Conservation (phyloP, 2,888 invertebrate genomes). For the Dendrolimus houi region DNA sequence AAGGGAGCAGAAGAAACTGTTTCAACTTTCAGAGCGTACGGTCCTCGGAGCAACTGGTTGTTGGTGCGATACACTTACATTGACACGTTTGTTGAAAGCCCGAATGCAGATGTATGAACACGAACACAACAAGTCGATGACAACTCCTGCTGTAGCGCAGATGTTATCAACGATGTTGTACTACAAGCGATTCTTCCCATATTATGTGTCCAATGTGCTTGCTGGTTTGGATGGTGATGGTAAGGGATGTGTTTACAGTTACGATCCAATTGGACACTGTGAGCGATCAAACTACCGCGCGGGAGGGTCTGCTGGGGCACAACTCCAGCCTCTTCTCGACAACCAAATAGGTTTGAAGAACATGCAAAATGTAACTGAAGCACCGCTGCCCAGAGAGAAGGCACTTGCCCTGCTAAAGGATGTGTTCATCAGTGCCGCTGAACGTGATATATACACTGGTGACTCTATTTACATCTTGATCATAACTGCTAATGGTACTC, state of each 20-base stretch:
- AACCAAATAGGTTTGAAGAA: constrained; percentile 96
- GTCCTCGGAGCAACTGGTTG: constrained; percentile 97
- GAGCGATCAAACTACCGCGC: constrained; percentile 91
- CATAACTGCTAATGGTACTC: constrained; percentile 91
- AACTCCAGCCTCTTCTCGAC: constrained; percentile 96
- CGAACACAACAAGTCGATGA: constrained; percentile 94
- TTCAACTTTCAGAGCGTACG: constrained; percentile 86
- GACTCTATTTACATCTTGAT: constrained; percentile 91
- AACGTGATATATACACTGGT: constrained; percentile 98
- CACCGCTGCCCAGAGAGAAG: constrained; percentile 84
- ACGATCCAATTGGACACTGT: constrained; percentile 98
- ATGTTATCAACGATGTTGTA: constrained; percentile 97
- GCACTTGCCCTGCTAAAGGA: constrained; percentile 93
- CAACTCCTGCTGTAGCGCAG: constrained; percentile 94
- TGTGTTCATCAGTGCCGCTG: constrained; percentile 97
- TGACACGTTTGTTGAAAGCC: constrained; percentile 89
- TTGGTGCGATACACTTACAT: constrained; percentile 97
- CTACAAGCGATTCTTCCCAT: constrained; percentile 98
- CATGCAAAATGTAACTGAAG: constrained; percentile 81
- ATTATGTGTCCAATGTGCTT: constrained; percentile 95
- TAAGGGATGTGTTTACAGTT: constrained; percentile 95
- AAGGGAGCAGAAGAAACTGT: constrained; percentile 91
- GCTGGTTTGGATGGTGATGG: constrained; percentile 96
- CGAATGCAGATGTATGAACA: constrained; percentile 97
- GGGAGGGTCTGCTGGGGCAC: constrained; percentile 92